These are phyloP conservation scores for Leptodactylus fuscus DNA, from an alignment of 2,113 vertebrate genomes.

Conservation along the genomic window DNA sequence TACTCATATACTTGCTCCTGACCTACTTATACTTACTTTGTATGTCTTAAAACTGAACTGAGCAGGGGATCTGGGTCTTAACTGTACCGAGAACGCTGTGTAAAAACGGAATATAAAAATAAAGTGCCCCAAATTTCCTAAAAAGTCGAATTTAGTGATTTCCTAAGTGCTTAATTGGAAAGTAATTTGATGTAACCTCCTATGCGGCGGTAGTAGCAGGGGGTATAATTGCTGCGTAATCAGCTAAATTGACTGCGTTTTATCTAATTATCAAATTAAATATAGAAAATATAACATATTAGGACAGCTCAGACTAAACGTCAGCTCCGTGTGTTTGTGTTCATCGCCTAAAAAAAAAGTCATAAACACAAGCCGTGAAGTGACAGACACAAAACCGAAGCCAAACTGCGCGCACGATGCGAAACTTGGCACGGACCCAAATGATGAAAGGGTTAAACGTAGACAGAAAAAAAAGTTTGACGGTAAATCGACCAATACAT, in stretches of 20 bases:
- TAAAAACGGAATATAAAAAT: background rate
- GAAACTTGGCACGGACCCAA: background rate
- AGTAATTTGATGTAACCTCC: slow-evolving; percentile 32
- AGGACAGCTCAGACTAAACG: background rate
- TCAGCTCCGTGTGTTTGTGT: too few species aligned
- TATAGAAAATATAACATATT: slow-evolving; percentile 25
- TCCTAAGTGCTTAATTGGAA: slow-evolving; percentile 34
- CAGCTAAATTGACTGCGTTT: slow-evolving; percentile 31
- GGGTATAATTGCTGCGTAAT: slow-evolving; percentile 45
- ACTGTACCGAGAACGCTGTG: too few species aligned
- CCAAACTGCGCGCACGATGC: background rate
- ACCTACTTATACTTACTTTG: background rate
- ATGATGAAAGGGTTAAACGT: background rate
- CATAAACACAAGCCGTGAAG: background rate
- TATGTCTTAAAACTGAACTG: background rate
- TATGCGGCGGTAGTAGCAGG: slow-evolving; percentile 15
- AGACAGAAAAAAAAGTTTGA: background rate
- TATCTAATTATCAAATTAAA: slow-evolving; percentile 45
- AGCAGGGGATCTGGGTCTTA: too few species aligned
- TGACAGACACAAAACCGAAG: background rate
- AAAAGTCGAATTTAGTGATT: background rate
- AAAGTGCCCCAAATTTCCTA: slow-evolving; percentile 11
- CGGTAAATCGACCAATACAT: background rate
- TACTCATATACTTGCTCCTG: too few species aligned
- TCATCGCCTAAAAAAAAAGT: background rate